Base-by-base conservation (phyloP, 92 coral and sea anemone species). In the Anthopleura xanthogrammica region DNA sequence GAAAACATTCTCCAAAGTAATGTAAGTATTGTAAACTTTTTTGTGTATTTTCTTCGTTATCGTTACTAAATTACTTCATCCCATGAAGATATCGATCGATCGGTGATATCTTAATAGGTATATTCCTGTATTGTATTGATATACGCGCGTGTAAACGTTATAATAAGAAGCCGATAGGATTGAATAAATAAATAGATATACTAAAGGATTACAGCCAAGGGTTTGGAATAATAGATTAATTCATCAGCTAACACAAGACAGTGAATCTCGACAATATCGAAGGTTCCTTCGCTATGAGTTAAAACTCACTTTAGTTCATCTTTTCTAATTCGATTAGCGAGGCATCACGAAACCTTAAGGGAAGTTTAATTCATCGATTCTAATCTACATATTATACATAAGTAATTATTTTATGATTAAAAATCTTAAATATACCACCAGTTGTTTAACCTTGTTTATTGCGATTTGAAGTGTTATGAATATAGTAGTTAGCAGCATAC, bases 1-100 rank as follows among this genome's bases (percentile, higher is more conserved):
- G 84, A 81, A 48, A 41, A 75, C 16, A 75, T 68, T 9, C 42
- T 70, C 4, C 65, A 60, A 2, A 41, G 74, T 60, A 81, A 81
- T 57, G 84, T 81, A 68, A 81, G 84, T 81, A 68, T 29, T 22
- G 17, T 3, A 68, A 68, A 29, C 43, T 68, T 50, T 77, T 46
- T 77, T 16, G 3, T 77, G 13, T 7, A 52, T 2, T 10, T 77
- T 23, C 41, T 54, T 54, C 3, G 17, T 77, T 40, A 43, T 48
- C 57, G 46, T 40, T 36, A 41, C 24, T 20, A 41, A 4, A 24
- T 10, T 16, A 56, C 41, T 20, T 14, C 42, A 16, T 43, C 29
- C 50, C 55, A 52, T 29, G 36, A 1, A 20, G 12, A n/a, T 29
- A 80, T 79, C 82, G 40, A 23, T 10, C 74, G 82, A 16, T 12